Percentiles rank a stretch among this genome's conserved stretches.
Evolutionary conservation across 2,797 vertebrate genomes (phyloP).

Genomic region (Peromyscus melanophrys): DNA sequence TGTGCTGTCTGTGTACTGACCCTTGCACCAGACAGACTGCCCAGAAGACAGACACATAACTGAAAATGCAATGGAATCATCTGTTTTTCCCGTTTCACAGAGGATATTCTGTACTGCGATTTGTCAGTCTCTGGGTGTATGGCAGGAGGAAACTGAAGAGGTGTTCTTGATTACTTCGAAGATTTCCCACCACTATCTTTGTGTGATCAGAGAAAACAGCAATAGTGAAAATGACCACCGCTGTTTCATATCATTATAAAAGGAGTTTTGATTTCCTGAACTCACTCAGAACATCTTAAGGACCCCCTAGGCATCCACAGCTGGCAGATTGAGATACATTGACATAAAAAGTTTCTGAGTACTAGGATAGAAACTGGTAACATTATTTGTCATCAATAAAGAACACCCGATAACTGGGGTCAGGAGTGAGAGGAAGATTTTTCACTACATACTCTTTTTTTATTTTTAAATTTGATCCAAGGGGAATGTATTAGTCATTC

Average conservation of each 20-base stretch:
- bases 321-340: background rate
- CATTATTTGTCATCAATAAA: slow-evolving; percentile 16
- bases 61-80: slow-evolving; percentile 32
- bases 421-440: background rate
- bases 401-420: background rate
- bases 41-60: slow-evolving; percentile 2
- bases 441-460: slow-evolving; percentile 33
- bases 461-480: slow-evolving; percentile 59
- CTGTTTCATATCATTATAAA: background rate
- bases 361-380: slow-evolving; percentile 32
- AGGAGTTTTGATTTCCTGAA: slow-evolving; percentile 27
- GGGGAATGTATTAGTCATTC: slow-evolving; percentile 38
- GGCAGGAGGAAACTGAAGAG: background rate
- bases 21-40: background rate
- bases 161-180: background rate
- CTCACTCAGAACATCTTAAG: background rate
- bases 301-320: background rate
- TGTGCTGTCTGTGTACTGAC: background rate
- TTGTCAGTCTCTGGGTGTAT: background rate
- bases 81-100: background rate
- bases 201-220: background rate
- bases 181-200: background rate
- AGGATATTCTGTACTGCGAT: slow-evolving; percentile 24
- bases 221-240: slow-evolving; percentile 15
- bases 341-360: slow-evolving; percentile 15